phyloP scores from a whole-genome alignment of 2,113 vertebrate species.

The Pan paniscus region DNA sequence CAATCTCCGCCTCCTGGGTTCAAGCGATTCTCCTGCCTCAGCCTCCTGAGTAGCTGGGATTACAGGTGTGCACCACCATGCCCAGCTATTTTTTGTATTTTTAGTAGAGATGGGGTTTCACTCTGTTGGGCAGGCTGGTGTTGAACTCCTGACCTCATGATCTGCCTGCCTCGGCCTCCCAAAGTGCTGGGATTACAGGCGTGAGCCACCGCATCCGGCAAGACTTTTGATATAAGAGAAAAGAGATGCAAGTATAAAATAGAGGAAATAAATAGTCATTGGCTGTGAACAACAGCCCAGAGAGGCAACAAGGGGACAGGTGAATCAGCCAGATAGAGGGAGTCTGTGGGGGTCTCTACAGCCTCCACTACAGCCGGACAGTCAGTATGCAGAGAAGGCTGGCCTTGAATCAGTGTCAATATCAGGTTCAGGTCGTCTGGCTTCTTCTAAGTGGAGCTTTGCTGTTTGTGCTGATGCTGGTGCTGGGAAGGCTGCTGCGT shows the following conservation, averaged over 20 bases:
- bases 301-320: background rate
- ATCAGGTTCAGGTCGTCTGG: background rate
- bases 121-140: too few relatives aligned
- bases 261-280: background rate
- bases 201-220: too few relatives aligned
- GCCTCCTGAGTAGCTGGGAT: too few relatives aligned
- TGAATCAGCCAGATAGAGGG: background rate
- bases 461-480: background rate
- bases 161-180: too few relatives aligned
- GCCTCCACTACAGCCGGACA: fast-evolving
- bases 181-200: too few relatives aligned
- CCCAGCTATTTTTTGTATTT: too few relatives aligned
- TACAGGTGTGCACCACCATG: too few relatives aligned
- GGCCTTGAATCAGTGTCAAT: background rate
- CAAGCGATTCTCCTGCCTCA: too few relatives aligned
- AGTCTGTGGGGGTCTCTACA: fast-evolving
- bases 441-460: background rate
- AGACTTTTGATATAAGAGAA: background rate
- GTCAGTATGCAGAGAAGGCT: background rate
- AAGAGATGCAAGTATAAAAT: background rate
- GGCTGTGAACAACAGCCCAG: background rate
- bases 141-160: too few relatives aligned
- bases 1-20: too few relatives aligned
- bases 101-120: too few relatives aligned
- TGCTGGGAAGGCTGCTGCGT: too few relatives aligned